Conservation (phyloP, 37 sponge, comb jelly and placozoan species). For the Cladorhizidae sp. region DNA sequence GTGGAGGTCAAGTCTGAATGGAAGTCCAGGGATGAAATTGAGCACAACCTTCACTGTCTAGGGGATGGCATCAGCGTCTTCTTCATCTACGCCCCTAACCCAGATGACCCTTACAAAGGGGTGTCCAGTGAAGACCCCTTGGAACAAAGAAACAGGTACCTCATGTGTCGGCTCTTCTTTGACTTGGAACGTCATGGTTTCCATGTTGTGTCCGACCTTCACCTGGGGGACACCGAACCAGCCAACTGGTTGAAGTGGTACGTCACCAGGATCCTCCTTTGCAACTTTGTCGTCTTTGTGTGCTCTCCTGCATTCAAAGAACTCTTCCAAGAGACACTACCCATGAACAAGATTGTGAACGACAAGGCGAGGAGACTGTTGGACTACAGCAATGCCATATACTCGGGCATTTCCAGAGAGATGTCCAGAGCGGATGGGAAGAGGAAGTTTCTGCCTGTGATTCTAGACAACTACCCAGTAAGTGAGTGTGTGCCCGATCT, state of each 20-base stretch:
- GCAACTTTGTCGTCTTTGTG: conserved; percentile 43
- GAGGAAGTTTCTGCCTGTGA: conserved; percentile 44
- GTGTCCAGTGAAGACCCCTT: not conserved
- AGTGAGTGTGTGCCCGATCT: conserved; percentile 23
- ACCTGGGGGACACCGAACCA: conserved; percentile 22
- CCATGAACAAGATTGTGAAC: not conserved
- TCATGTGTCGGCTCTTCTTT: conserved; percentile 9
- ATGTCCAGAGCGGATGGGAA: not conserved
- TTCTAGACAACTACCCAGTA: conserved; percentile 8
- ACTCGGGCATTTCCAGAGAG: conserved; percentile 3
- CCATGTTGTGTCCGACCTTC: conserved; percentile 36
- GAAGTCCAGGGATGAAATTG: conserved; percentile 21
- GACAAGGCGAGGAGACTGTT: not conserved
- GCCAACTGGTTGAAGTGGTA: conserved; percentile 48
- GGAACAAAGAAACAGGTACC: not conserved
- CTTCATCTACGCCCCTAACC: conserved; percentile 54
- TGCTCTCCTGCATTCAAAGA: conserved; percentile 56
- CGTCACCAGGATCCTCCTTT: conserved; percentile 23
- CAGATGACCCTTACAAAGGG: conserved; percentile 20
- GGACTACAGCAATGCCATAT: conserved; percentile 17
- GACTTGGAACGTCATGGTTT: conserved; percentile 1
- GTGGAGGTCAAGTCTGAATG: not conserved
- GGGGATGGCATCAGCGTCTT: conserved; percentile 54
- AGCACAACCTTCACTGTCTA: not conserved
- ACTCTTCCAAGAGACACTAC: not conserved